A percentile compares a stretch with the other conserved stretches of the same genome.
phyloP scores from a whole-genome alignment of 2,888 invertebrate species.

The Luperina nickerlii region DNA sequence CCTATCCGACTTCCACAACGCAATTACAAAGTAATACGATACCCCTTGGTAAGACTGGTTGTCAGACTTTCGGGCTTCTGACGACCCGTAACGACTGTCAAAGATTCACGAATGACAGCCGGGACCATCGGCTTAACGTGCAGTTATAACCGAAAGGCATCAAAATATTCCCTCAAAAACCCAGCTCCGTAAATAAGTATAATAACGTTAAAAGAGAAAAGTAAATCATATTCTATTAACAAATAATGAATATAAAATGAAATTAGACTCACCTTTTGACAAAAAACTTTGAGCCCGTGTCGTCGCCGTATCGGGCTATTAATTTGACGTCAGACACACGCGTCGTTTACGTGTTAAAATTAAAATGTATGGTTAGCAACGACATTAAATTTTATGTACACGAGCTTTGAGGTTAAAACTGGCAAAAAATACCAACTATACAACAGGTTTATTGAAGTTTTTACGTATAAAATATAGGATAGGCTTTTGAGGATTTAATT shows the following conservation, averaged over 20 bases:
- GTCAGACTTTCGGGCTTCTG: no score
- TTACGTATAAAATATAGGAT: background rate
- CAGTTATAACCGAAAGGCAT: background rate
- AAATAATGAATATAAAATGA: conserved; percentile 29
- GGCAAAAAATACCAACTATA: background rate
- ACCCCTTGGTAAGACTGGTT: no score
- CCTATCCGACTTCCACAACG: no score
- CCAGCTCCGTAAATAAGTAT: background rate
- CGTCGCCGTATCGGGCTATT: conserved; percentile 15
- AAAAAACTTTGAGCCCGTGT: conserved; percentile 9
- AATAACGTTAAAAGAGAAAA: conserved; percentile 17
- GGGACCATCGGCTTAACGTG: no score
- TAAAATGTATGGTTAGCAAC: conserved; percentile 8
- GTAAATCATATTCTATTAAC: conserved; percentile 16
- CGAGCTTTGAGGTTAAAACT: background rate
- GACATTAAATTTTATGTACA: conserved; percentile 9
- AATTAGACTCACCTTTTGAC: conserved; percentile 35
- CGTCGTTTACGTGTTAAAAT: conserved; percentile 13
- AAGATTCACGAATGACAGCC: no score
- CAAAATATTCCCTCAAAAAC: background rate
- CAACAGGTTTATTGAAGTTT: background rate
- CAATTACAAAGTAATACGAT: no score
- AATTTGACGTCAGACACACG: conserved; percentile 30
- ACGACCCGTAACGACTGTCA: no score
- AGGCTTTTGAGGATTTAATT: background rate